These are phyloP conservation scores for Aphis gossypii DNA, from an alignment of 1,140 invertebrate species.

Conservation along the genomic window DNA sequence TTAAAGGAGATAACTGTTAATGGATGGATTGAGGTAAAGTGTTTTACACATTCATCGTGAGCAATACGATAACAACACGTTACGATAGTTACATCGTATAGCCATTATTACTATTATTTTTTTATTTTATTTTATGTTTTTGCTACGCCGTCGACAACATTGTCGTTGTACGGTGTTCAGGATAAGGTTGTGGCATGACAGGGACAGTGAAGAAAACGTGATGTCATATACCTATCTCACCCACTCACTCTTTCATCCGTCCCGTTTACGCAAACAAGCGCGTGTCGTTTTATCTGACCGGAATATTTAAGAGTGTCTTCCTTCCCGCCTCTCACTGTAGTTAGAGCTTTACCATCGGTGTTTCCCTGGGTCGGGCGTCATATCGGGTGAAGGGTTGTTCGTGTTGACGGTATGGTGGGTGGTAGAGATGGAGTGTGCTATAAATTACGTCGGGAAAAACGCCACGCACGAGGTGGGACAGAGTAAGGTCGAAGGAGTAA, in stretches of 20 bases:
- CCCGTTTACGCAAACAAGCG: conserved; percentile 52
- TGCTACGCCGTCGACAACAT: not conserved
- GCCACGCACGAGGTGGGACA: not conserved
- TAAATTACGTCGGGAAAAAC: conserved; percentile 34
- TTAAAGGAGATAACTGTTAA: not conserved
- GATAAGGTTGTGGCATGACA: not conserved
- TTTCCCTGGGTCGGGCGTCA: not conserved
- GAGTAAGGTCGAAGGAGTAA: not conserved
- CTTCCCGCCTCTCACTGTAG: fast-evolving
- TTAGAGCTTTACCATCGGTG: not conserved
- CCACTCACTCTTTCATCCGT: not conserved
- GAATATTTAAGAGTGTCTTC: conserved; percentile 38
- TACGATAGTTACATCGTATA: no score
- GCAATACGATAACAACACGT: no score
- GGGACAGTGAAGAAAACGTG: conserved; percentile 19
- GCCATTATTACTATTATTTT: not conserved
- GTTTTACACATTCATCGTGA: not conserved
- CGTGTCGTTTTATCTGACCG: conserved; percentile 54
- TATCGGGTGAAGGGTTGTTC: not conserved
- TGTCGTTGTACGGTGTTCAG: not conserved
- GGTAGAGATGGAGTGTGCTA: not conserved
- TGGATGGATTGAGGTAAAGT: not conserved
- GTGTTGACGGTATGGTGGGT: not conserved
- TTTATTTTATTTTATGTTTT: not conserved
- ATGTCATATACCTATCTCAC: not conserved